These are phyloP conservation scores for Anguilla obscura DNA, from an alignment of 2,797 vertebrate species.

Conservation along the genomic window DNA sequence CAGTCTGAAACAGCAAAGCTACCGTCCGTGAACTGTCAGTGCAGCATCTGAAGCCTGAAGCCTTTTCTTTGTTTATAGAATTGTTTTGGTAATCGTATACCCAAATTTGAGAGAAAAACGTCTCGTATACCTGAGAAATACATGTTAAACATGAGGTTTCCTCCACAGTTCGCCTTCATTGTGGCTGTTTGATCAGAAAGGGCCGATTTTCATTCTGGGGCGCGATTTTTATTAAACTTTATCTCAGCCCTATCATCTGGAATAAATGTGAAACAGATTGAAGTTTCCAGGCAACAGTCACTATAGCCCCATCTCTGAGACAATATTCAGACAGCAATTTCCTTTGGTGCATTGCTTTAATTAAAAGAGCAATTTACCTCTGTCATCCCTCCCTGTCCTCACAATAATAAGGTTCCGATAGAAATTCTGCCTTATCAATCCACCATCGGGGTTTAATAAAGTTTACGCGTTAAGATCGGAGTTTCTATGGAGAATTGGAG, in stretches of 20 bases:
- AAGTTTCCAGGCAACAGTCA: slow-evolving; percentile 91
- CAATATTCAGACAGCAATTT: slow-evolving; percentile 95
- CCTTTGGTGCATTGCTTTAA: slow-evolving; percentile 92
- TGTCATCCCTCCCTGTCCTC: slow-evolving; percentile 80
- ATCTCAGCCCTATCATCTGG: slow-evolving; percentile 84
- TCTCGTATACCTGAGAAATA: slow-evolving; percentile 93
- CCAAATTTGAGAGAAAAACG: slow-evolving; percentile 39
- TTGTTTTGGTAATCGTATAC: slow-evolving; percentile 33
- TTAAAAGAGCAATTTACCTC: slow-evolving; percentile 94
- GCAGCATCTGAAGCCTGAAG: slow-evolving; percentile 35
- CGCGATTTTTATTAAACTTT: slow-evolving; percentile 87
- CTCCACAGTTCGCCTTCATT: slow-evolving; percentile 93
- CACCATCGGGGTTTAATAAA: slow-evolving; percentile 96
- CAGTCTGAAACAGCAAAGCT: slow-evolving; percentile 62
- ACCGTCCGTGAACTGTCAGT: slow-evolving; percentile 45
- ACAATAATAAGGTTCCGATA: slow-evolving; percentile 80
- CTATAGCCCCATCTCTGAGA: slow-evolving; percentile 78
- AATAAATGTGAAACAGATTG: slow-evolving; percentile 82
- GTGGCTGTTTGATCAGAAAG: slow-evolving; percentile 73
- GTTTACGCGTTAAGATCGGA: slow-evolving; percentile 83
- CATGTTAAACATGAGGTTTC: slow-evolving; percentile 98
- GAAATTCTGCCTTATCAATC: slow-evolving; percentile 87
- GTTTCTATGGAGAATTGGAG: slow-evolving; percentile 88
- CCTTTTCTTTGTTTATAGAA: slow-evolving; percentile 27
- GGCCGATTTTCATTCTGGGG: slow-evolving; percentile 77